Evolutionary conservation across 2,888 invertebrate genomes (phyloP), one percentile per base, ranked within the genome.

Genomic region (Tachystola acroxantha): DNA sequence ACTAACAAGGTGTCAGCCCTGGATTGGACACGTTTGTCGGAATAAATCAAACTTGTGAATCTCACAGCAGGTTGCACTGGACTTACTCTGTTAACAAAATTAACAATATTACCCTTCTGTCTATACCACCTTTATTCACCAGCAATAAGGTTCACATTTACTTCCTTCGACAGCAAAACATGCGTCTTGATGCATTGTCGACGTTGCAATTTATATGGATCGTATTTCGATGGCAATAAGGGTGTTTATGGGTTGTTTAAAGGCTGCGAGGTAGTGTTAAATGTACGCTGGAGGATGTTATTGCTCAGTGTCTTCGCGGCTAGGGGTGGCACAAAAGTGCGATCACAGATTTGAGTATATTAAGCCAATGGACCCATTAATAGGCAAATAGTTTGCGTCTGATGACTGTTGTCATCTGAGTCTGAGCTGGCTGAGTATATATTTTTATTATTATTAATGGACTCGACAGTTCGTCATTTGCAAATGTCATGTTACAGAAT

Each of bases 301-400:
- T 78, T 76, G 71, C 65, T 78, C 77, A 78, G 76, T 78, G 77
- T 77, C 78, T 71, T 71, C 66, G 54, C 46, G 57, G 46, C 51
- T 73, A 78, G 76, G 67, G 72, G 56, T 69, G 70, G 60, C 60
- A 57, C 46, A 43, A 46, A 50, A 40, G 46, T 11, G 11, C 12
- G 16, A n/a, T n/a, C n/a, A n/a, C n/a, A n/a, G n/a, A n/a, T n/a
- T n/a, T n/a, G n/a, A n/a, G n/a, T n/a, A n/a, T n/a, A n/a, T n/a
- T n/a, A n/a, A n/a, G n/a, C n/a, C n/a, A n/a, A n/a, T n/a, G n/a
- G n/a, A n/a, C n/a, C n/a, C n/a, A n/a, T n/a, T n/a, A n/a, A n/a
- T n/a, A n/a, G n/a, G n/a, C n/a, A n/a, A n/a, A n/a, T n/a, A n/a
- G n/a, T n/a, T n/a, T n/a, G n/a, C n/a, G n/a, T n/a, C n/a, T n/a